Evolutionary conservation across 2,888 invertebrate species (phyloP).

Genomic region (Orthosia gothica): DNA sequence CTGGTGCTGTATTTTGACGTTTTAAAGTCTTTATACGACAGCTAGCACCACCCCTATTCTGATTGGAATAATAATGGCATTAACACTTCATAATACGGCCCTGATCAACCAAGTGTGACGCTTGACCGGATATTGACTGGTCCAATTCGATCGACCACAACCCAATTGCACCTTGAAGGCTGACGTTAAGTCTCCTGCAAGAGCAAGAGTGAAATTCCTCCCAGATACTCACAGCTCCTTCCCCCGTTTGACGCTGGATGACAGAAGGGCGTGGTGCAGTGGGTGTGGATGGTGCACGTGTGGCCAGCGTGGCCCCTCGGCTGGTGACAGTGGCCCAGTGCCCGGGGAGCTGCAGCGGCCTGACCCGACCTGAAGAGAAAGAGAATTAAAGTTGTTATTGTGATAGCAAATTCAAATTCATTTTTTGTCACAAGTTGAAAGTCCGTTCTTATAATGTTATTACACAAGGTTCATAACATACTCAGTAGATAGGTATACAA

Average conservation of each 20-base stretch:
- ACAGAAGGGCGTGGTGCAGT: constrained; percentile 88
- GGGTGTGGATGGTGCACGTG: constrained; percentile 88
- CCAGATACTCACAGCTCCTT: constrained; percentile 88
- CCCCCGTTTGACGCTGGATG: constrained; percentile 88
- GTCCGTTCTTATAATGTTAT: no score
- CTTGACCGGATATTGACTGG: not conserved
- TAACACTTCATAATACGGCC: not conserved
- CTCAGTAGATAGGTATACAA: no score
- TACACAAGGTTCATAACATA: no score
- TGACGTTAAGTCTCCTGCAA: not conserved
- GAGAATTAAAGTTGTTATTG: not conserved
- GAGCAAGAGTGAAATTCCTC: constrained; percentile 26
- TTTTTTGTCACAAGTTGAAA: no score
- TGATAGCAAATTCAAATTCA: no score
- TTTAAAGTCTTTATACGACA: no score
- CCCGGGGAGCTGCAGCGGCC: constrained; percentile 89
- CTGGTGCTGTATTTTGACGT: no score
- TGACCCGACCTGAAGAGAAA: constrained; percentile 84
- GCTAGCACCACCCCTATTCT: not conserved
- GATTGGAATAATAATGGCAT: not conserved
- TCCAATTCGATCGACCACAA: not conserved
- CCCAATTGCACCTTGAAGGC: not conserved
- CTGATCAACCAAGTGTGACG: not conserved
- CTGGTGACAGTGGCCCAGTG: constrained; percentile 88
- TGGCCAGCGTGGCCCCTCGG: constrained; percentile 88